Conservation (phyloP, 2,113 vertebrate species). For the Passer montanus region DNA sequence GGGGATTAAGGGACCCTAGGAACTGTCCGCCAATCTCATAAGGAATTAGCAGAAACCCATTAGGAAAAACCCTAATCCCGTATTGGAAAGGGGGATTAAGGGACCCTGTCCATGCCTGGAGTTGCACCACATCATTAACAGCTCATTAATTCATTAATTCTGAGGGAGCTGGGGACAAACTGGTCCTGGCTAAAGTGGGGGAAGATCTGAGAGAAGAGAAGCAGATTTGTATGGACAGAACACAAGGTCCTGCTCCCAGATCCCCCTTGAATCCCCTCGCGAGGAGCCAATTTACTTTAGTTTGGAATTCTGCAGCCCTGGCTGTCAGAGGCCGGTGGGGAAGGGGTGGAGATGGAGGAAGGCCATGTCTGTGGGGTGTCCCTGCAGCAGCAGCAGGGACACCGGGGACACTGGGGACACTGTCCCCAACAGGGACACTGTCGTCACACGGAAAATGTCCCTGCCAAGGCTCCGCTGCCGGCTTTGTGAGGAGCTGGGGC, state of each 20-base stretch:
- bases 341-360: background rate
- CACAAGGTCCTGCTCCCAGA: background rate
- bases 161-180: too few relatives aligned
- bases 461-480: background rate
- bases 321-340: background rate
- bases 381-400: background rate
- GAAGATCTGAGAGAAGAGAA: background rate
- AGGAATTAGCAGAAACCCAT: slow-evolving; percentile 11
- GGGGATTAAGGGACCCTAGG: background rate
- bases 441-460: too few relatives aligned
- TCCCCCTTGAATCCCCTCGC: background rate
- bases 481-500: background rate
- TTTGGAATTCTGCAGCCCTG: background rate
- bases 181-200: background rate
- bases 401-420: background rate
- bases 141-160: background rate
- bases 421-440: background rate
- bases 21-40: background rate
- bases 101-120: rapidly evolving
- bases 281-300: background rate
- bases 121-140: background rate
- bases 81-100: background rate
- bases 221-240: background rate
- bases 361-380: background rate
- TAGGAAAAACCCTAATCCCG: background rate